A percentile compares a stretch with the other conserved stretches of the same genome.
These are phyloP conservation scores for Corvus moneduloides DNA, from an alignment of 2,113 vertebrate species.

Conservation along the genomic window DNA sequence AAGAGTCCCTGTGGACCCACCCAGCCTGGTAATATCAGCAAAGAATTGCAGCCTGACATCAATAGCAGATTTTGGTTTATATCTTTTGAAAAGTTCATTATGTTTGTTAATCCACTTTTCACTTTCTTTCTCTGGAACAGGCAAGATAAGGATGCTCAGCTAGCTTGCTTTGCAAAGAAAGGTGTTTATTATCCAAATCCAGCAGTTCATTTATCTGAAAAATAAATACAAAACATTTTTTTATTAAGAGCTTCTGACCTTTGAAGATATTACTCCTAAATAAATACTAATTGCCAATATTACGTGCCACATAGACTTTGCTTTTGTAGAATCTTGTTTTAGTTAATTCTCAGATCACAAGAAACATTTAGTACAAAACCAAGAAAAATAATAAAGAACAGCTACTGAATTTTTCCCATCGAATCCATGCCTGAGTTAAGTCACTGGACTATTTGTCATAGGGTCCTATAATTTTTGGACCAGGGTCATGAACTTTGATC, in stretches of 20 bases:
- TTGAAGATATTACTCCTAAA: neutral
- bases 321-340: neutral
- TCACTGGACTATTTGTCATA: neutral
- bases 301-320: neutral
- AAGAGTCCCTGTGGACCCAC: neutral
- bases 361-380: neutral
- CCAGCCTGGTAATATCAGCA: neutral
- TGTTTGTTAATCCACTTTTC: conserved; percentile 8
- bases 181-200: neutral
- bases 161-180: neutral
- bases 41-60: neutral
- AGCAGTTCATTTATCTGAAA: neutral
- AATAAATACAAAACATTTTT: neutral
- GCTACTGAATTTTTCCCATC: neutral
- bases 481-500: neutral
- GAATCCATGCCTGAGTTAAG: neutral
- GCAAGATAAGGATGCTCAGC: neutral
- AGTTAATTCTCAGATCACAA: neutral
- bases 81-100: conserved; percentile 7
- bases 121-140: conserved; percentile 21
- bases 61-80: neutral
- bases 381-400: neutral
- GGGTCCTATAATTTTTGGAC: neutral
- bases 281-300: neutral
- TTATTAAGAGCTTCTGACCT: neutral